Evolutionary conservation across 2,113 vertebrate genomes (phyloP).

Genomic region (Scopus umbretta): DNA sequence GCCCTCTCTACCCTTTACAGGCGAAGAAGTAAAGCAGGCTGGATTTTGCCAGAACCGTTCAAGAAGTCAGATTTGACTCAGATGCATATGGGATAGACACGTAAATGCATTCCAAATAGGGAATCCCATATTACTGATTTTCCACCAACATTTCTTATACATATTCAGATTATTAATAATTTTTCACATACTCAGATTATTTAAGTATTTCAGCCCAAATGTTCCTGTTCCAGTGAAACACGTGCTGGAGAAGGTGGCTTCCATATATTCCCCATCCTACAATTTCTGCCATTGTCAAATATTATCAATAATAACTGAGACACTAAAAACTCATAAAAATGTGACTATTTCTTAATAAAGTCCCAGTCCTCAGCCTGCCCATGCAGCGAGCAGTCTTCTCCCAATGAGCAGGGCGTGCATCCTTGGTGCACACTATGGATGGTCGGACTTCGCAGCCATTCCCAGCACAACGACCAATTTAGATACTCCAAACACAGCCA

Average conservation of each 20-base stretch:
- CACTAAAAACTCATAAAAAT: background rate
- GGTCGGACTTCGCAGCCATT: background rate
- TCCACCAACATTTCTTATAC: background rate
- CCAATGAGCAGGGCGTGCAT: accelerated
- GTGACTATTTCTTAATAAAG: background rate
- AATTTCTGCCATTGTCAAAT: background rate
- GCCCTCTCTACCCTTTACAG: background rate
- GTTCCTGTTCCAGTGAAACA: background rate
- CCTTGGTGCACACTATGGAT: background rate
- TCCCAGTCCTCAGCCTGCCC: background rate
- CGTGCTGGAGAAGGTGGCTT: background rate
- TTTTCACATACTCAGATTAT: background rate
- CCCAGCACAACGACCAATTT: background rate
- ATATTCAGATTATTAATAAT: background rate
- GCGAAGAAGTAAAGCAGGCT: background rate
- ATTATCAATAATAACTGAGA: background rate
- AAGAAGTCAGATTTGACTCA: background rate
- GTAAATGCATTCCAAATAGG: background rate
- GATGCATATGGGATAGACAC: background rate
- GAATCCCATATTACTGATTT: background rate
- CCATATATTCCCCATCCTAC: background rate
- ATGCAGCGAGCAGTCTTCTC: background rate
- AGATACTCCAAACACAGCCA: background rate
- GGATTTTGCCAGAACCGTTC: background rate
- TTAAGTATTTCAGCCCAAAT: background rate